These are phyloP conservation scores for Epinotia ramella DNA, from an alignment of 2,888 invertebrate genomes.

Conservation along the genomic window DNA sequence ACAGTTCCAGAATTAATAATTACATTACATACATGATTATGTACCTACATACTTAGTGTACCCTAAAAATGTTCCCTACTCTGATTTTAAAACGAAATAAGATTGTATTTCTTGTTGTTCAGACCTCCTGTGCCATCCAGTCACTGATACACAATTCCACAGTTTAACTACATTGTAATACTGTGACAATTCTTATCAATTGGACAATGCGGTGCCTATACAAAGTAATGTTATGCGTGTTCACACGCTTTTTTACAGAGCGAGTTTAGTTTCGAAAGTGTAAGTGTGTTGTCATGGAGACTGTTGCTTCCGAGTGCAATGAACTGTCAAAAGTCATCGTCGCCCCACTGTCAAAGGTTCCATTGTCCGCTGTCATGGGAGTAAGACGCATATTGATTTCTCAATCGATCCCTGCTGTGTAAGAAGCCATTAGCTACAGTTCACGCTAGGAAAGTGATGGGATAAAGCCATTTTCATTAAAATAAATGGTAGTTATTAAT, in stretches of 20 bases:
- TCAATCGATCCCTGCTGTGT: constrained; percentile 48
- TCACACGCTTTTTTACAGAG: constrained; percentile 26
- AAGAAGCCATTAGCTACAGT: constrained; percentile 20
- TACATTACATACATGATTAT: no score
- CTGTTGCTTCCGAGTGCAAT: constrained; percentile 38
- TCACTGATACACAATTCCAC: neutral
- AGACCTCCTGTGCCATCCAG: neutral
- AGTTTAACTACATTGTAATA: no score
- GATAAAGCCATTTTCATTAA: constrained; percentile 8
- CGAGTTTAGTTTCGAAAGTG: constrained; percentile 48
- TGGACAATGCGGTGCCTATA: neutral
- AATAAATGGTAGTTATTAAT: constrained; percentile 12
- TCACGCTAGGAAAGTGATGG: constrained; percentile 3
- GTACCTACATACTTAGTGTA: neutral
- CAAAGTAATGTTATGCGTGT: neutral
- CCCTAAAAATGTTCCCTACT: neutral
- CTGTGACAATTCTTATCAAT: constrained; percentile 18
- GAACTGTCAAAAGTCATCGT: constrained; percentile 48
- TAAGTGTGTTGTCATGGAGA: constrained; percentile 15
- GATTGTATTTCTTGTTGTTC: neutral
- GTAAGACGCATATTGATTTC: constrained; percentile 51
- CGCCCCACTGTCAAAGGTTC: constrained; percentile 57
- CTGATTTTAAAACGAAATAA: neutral
- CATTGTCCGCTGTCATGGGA: constrained; percentile 62
- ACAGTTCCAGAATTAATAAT: no score